A percentile compares a stretch with the other conserved stretches of the same genome.
phyloP scores from a whole-genome alignment of 2,888 invertebrate species.

The Synanthedon myopaeformis region DNA sequence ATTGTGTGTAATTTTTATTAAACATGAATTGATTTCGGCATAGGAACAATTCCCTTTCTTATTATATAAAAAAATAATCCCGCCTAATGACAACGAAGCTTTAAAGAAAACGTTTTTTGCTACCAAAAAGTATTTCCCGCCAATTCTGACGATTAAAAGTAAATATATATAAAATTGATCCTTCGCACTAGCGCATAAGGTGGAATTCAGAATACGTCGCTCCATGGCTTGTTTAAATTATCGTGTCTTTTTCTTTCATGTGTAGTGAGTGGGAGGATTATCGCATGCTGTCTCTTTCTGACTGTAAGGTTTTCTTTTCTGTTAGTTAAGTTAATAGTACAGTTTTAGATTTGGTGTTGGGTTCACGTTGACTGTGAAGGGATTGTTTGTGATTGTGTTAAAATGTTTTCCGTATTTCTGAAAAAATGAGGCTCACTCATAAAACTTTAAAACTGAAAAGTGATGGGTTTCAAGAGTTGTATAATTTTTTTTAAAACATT shows the following conservation, averaged over 20 bases:
- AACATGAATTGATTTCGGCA: too few species aligned
- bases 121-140: conserved; percentile 33
- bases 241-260: not conserved
- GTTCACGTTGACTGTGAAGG: conserved; percentile 11
- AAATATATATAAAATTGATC: not conserved
- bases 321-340: conserved; percentile 18
- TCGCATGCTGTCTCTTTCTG: not conserved
- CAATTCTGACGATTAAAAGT: conserved; percentile 19
- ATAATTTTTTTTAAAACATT: conserved; percentile 14
- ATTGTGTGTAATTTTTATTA: too few species aligned
- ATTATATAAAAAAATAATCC: too few species aligned
- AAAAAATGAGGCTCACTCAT: conserved; percentile 17
- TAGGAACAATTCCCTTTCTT: too few species aligned
- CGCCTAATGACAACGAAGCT: too few species aligned
- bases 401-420: conserved; percentile 9
- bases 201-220: too few species aligned
- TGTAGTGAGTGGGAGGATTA: not conserved
- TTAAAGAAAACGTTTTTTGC: not conserved
- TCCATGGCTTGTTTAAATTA: too few species aligned
- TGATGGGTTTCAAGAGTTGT: not conserved
- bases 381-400: conserved; percentile 26
- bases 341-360: conserved; percentile 20
- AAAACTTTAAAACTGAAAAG: not conserved
- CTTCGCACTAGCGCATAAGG: too few species aligned
- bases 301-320: not conserved